Conservation (phyloP, 1,140 invertebrate genomes). For the Pogonomyrmex barbatus region DNA sequence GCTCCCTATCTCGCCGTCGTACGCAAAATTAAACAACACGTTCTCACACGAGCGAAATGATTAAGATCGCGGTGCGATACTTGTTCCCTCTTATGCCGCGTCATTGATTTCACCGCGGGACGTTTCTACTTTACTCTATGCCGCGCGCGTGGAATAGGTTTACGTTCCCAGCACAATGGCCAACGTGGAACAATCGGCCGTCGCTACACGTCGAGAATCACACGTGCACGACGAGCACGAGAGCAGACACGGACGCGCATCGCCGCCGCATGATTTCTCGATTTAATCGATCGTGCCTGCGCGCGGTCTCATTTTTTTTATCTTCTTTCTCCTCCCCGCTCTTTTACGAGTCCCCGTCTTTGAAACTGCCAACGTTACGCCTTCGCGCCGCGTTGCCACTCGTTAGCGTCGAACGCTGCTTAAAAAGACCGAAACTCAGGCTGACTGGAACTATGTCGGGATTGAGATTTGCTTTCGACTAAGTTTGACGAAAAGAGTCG, state of each 20-base stretch:
- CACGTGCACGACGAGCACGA: slow-evolving; percentile 47
- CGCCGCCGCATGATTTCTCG: slow-evolving; percentile 40
- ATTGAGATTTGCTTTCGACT: slow-evolving; percentile 32
- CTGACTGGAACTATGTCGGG: slow-evolving; percentile 44
- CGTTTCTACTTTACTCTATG: slow-evolving; percentile 59
- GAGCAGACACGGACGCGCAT: slow-evolving; percentile 31
- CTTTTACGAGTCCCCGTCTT: slow-evolving; percentile 4
- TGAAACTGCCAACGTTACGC: slow-evolving; percentile 29
- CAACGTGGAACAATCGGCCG: slow-evolving; percentile 51
- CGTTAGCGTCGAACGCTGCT: slow-evolving; percentile 44
- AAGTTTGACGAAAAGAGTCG: slow-evolving; percentile 37
- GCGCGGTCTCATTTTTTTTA: slow-evolving; percentile 4
- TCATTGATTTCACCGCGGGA: slow-evolving; percentile 69
- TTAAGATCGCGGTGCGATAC: slow-evolving; percentile 70
- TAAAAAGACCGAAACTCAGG: slow-evolving; percentile 44
- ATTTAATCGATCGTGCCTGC: slow-evolving; percentile 50
- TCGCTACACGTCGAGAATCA: slow-evolving; percentile 56
- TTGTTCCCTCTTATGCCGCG: slow-evolving; percentile 62
- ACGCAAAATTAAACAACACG: slow-evolving; percentile 64
- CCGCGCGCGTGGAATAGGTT: slow-evolving; percentile 55
- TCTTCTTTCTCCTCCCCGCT: not conserved
- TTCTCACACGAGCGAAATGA: slow-evolving; percentile 68
- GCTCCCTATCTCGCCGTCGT: slow-evolving; percentile 52
- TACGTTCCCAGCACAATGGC: slow-evolving; percentile 55
- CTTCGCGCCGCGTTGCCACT: slow-evolving; percentile 29